phyloP scores from a whole-genome alignment of 2,797 vertebrate genomes.

The Eupleurogrammus muticus region DNA sequence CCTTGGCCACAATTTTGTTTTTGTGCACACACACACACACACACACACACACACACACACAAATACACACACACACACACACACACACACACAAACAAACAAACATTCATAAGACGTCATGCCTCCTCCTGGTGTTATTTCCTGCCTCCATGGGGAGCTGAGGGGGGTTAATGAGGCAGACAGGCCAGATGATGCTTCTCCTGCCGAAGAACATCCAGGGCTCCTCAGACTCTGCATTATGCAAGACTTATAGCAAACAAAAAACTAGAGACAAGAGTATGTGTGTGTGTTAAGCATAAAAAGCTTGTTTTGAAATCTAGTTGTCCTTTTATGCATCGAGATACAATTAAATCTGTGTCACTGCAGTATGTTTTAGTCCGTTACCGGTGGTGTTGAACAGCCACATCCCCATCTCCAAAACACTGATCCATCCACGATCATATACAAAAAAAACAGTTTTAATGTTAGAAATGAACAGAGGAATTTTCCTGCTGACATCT shows the following conservation, averaged over 20 bases:
- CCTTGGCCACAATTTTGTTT: constrained; percentile 39
- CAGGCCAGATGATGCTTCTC: constrained; percentile 76
- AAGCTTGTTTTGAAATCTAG: background rate
- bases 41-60: constrained; percentile 5
- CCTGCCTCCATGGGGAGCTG: constrained; percentile 64
- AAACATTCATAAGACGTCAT: constrained; percentile 45
- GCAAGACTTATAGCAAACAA: constrained; percentile 28
- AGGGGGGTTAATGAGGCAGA: constrained; percentile 76
- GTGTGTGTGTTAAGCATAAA: background rate
- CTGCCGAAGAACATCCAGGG: constrained; percentile 65
- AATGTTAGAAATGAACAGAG: too few species aligned
- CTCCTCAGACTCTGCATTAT: constrained; percentile 60
- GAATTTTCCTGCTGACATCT: too few species aligned
- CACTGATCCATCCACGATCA: too few species aligned
- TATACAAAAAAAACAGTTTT: too few species aligned
- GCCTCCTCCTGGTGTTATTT: constrained; percentile 62
- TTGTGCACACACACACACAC: background rate
- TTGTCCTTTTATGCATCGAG: background rate
- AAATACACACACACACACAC: constrained; percentile 6
- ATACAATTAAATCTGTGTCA: background rate
- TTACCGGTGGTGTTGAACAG: too few species aligned
- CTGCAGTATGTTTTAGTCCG: too few species aligned
- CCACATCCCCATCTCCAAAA: too few species aligned
- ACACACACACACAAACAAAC: constrained; percentile 6
- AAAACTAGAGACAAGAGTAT: background rate